Evolutionary conservation across 2,888 invertebrate genomes (phyloP).

Genomic region (Tiliacea citrago): DNA sequence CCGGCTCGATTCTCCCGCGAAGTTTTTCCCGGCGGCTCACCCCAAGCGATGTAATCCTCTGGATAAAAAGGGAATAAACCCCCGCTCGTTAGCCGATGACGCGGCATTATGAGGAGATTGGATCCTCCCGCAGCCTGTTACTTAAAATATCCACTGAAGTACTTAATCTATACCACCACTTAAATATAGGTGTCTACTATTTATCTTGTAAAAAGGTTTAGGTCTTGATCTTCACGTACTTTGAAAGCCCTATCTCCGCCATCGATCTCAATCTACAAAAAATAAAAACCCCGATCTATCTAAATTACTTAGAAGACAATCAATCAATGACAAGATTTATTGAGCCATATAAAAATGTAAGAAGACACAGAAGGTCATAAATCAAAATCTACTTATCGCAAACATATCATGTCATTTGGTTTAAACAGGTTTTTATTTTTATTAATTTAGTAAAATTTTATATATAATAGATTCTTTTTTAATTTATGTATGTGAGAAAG

Average conservation of each 20-base stretch:
- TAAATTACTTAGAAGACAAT: constrained; percentile 57
- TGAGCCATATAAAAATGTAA: constrained; percentile 54
- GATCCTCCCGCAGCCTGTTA: constrained; percentile 66
- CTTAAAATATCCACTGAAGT: constrained; percentile 54
- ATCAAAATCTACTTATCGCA: constrained; percentile 17
- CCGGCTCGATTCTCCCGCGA: constrained; percentile 40
- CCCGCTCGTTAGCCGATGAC: constrained; percentile 72
- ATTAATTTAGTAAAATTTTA: no score
- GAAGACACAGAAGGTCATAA: constrained; percentile 21
- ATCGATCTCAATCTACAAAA: constrained; percentile 58
- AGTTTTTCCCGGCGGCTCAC: constrained; percentile 50
- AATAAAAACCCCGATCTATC: constrained; percentile 47
- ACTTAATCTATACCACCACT: constrained; percentile 41
- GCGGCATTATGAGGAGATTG: constrained; percentile 65
- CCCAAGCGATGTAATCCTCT: constrained; percentile 48
- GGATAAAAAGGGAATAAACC: constrained; percentile 65
- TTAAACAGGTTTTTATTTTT: no score
- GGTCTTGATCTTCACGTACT: constrained; percentile 24
- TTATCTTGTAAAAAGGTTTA: constrained; percentile 3
- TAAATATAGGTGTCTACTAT: constrained; percentile 21
- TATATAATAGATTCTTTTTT: no score
- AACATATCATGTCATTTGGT: background rate
- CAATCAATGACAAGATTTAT: constrained; percentile 61
- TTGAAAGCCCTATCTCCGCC: constrained; percentile 21
- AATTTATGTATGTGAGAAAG: no score